Evolutionary conservation across 2,888 invertebrate genomes (phyloP), one percentile per base, ranked within the genome.

Genomic region (Caenorhabditis imperialis): DNA sequence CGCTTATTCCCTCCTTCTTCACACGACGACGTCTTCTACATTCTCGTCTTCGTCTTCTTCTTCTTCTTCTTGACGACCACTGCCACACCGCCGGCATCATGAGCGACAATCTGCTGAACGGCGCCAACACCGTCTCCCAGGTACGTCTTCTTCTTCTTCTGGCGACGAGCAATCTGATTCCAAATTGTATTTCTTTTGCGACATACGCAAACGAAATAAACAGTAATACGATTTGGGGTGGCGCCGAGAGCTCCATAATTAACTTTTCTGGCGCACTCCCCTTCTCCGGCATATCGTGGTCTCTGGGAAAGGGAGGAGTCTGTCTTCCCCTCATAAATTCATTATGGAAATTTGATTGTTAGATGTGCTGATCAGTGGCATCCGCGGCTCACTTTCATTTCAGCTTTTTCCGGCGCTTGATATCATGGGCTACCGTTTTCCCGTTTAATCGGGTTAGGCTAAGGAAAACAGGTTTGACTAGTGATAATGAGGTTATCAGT

Each of bases 311-410:
- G 54, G 60, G 60, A 60, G 60, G 69, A 70, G 69, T 65, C 50
- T 65, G 65, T 65, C 67, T 67, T 67, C 75, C 65, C 75, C 79
- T 78, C 79, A 81, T 81, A 81, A 81, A 81, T 79, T 81, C 79
- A 81, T 81, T 81, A 81, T 80, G 81, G 78, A 80, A 80, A 81
- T 81, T 79, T 80, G 81, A 81, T 81, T 81, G 81, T 77, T 69
- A 62, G 72, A 72, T 63, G 62, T 63, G 51, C 57, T 69, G 69
- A 69, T 69, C 69, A 69, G 69, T 69, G 47, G 69, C 70, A 71
- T 55, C 54, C 38, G 55, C 30, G 45, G 23, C 40, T 40, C 45
- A 54, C 33, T 51, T 20, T 37, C 25, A n/a, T n/a, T n/a, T n/a
- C n/a, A n/a, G n/a, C n/a, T n/a, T n/a, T n/a, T n/a, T n/a, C n/a